phyloP scores from a whole-genome alignment of 2,888 invertebrate species.

The Coecobrya sp. region DNA sequence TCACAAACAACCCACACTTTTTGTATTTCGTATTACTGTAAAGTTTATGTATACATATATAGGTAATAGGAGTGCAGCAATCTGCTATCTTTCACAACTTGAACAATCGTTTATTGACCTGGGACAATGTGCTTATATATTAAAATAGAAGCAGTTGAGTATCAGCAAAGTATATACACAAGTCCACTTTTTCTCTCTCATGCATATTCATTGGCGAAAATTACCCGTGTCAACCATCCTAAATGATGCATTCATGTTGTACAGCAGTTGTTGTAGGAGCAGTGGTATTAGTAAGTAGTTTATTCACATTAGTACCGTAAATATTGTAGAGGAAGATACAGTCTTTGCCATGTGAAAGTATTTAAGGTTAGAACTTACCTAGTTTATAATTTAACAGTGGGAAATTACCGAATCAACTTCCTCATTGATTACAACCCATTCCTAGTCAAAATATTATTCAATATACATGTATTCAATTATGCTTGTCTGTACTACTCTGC shows the following conservation, averaged over 20 bases:
- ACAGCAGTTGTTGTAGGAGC: not conserved
- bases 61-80: not conserved
- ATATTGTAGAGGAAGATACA: not conserved
- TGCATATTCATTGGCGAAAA: slow-evolving; percentile 80
- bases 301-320: slow-evolving; percentile 16
- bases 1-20: not conserved
- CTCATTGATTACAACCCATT: slow-evolving; percentile 78
- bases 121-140: slow-evolving; percentile 64
- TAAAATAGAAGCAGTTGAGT: slow-evolving; percentile 34
- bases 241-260: slow-evolving; percentile 48
- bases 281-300: not conserved
- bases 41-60: not conserved
- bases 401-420: slow-evolving; percentile 80
- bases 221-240: slow-evolving; percentile 76
- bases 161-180: not conserved
- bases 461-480: slow-evolving; percentile 75
- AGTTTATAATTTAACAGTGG: slow-evolving; percentile 80
- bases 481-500: slow-evolving; percentile 12
- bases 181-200: slow-evolving; percentile 65
- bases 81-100: slow-evolving; percentile 32
- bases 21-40: not conserved
- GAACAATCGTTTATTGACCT: slow-evolving; percentile 76
- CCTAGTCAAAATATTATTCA: slow-evolving; percentile 82
- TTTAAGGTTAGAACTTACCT: slow-evolving; percentile 64
- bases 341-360: slow-evolving; percentile 1